Percentiles rank a stretch among this genome's conserved stretches.
phyloP scores from a whole-genome alignment of 2,888 invertebrate species.

The Carpatolechia fugitivella region DNA sequence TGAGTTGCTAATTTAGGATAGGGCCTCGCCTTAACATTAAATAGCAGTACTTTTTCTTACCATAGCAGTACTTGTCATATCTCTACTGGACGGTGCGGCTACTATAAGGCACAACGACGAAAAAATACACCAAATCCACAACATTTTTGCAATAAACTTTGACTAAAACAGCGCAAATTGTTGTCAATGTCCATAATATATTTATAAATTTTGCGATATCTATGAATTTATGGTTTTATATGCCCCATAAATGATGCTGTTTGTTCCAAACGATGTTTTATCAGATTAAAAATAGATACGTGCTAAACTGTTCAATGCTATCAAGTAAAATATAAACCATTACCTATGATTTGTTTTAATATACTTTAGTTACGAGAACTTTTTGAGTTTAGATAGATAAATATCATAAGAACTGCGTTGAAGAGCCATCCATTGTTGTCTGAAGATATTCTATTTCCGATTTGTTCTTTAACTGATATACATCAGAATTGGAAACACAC shows the following conservation, averaged over 20 bases:
- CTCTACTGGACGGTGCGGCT: not conserved
- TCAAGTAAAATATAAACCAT: too few relatives aligned
- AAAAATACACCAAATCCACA: not conserved
- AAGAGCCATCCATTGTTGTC: not conserved
- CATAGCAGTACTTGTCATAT: not conserved
- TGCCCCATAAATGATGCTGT: not conserved
- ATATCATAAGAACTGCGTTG: not conserved
- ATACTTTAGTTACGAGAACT: too few relatives aligned
- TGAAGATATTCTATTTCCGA: not conserved
- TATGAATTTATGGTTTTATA: not conserved
- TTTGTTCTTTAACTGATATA: not conserved
- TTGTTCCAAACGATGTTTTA: not conserved
- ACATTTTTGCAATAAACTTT: not conserved
- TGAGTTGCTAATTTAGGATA: too few relatives aligned
- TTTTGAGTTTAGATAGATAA: not conserved
- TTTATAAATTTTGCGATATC: not conserved
- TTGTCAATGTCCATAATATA: too few relatives aligned
- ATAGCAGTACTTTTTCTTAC: not conserved
- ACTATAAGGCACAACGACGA: not conserved
- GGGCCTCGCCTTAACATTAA: too few relatives aligned
- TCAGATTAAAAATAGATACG: not conserved
- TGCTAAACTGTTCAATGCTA: not conserved
- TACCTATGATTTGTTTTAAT: too few relatives aligned
- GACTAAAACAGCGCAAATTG: not conserved
- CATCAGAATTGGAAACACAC: too few relatives aligned